Percentiles rank a stretch among this genome's conserved stretches.
Conservation (phyloP, 2,888 invertebrate species). For the Ligdia adustata region DNA sequence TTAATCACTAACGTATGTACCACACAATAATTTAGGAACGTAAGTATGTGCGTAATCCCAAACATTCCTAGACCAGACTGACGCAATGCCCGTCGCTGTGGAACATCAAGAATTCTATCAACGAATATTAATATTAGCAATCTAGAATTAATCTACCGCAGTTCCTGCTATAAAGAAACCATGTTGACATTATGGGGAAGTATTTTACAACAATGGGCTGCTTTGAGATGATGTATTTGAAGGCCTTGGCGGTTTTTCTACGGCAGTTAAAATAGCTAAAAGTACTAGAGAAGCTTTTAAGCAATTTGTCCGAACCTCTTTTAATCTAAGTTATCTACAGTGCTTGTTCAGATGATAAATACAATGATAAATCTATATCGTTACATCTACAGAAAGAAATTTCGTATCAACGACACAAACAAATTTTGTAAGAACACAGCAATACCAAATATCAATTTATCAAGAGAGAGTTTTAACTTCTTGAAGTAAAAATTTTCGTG, state of each 20-base stretch:
- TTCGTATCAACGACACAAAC: too few species aligned
- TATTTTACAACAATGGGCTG: constrained; percentile 6
- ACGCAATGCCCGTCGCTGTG: constrained; percentile 3
- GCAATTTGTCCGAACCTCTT: too few species aligned
- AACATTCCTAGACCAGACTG: constrained; percentile 14
- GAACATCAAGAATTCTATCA: constrained; percentile 11
- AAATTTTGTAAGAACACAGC: too few species aligned
- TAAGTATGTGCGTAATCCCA: constrained; percentile 9
- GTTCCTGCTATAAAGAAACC: constrained; percentile 4
- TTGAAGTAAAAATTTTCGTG: too few species aligned
- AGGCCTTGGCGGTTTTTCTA: not conserved
- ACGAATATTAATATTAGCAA: constrained; percentile 11
- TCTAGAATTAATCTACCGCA: constrained; percentile 13
- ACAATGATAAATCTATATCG: too few species aligned
- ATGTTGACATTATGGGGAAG: constrained; percentile 7
- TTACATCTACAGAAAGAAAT: too few species aligned
- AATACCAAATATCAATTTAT: too few species aligned
- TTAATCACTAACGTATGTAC: too few species aligned
- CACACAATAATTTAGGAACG: constrained; percentile 9
- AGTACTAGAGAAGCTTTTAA: too few species aligned
- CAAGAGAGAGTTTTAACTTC: too few species aligned
- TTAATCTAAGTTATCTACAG: too few species aligned
- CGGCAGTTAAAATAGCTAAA: not conserved
- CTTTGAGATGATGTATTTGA: not conserved
- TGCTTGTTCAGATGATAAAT: too few species aligned